phyloP scores from a whole-genome alignment of 2,113 vertebrate species.

The Perognathus longimembris region DNA sequence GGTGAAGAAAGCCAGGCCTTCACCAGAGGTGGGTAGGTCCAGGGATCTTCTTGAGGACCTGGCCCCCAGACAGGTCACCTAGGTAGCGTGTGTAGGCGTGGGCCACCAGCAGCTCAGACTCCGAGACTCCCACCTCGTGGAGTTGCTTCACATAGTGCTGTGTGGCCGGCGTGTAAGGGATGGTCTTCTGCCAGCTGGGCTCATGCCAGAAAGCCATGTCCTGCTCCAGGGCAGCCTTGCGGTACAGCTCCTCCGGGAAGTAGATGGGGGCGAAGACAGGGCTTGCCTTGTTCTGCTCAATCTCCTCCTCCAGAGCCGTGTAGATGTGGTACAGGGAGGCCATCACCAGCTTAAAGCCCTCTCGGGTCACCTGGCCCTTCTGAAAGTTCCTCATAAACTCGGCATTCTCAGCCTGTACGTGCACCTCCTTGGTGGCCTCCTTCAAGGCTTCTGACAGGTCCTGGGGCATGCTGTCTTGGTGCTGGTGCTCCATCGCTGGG shows the following conservation, averaged over 20 bases:
- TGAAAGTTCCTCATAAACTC: constrained; percentile 95
- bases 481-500: no score
- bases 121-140: constrained; percentile 87
- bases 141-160: constrained; percentile 86
- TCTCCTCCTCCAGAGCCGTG: constrained; percentile 91
- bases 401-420: constrained; percentile 92
- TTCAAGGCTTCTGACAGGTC: constrained; percentile 96
- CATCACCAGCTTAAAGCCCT: constrained; percentile 94
- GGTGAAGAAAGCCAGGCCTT: constrained; percentile 95
- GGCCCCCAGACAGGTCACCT: constrained; percentile 96
- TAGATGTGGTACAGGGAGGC: constrained; percentile 94
- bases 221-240: constrained; percentile 87
- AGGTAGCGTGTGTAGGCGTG: constrained; percentile 97
- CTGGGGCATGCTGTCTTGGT: constrained; percentile 76
- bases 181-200: constrained; percentile 87
- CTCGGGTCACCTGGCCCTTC: constrained; percentile 89
- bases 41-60: constrained; percentile 94
- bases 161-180: constrained; percentile 88
- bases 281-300: constrained; percentile 90
- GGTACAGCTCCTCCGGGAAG: constrained; percentile 93
- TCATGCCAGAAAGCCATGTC: constrained; percentile 93
- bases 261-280: constrained; percentile 89
- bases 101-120: constrained; percentile 93
- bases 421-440: constrained; percentile 93
- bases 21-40: constrained; percentile 87